These are phyloP conservation scores for Erythrocebus patas DNA, from an alignment of 2,113 vertebrate genomes.

Conservation along the genomic window DNA sequence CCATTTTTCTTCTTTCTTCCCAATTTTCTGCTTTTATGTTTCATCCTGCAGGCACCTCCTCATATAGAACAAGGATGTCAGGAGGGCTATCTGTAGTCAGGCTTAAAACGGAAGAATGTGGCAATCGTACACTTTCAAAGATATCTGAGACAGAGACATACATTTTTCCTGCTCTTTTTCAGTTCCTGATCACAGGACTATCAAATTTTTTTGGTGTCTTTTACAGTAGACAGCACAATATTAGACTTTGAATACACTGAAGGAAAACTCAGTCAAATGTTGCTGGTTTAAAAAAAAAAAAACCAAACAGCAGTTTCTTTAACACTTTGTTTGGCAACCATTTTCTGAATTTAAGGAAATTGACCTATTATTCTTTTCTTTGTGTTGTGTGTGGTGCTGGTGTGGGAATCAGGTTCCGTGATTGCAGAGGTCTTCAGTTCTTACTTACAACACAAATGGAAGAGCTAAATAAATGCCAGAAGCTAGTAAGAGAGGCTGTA, in stretches of 20 bases:
- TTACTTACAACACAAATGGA: conserved; percentile 93
- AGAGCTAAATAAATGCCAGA: conserved; percentile 93
- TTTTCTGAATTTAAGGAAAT: conserved; percentile 17
- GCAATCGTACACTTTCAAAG: neutral
- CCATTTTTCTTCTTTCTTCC: neutral
- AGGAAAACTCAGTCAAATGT: neutral
- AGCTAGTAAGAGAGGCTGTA: conserved; percentile 92
- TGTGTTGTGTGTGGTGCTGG: conserved; percentile 8
- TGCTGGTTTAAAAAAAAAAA: neutral
- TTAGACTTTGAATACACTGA: neutral
- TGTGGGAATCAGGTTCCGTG: conserved; percentile 88
- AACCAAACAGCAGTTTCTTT: neutral
- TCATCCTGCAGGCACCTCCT: neutral
- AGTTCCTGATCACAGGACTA: neutral
- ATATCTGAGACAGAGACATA: neutral
- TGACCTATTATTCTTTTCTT: neutral
- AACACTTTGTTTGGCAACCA: neutral
- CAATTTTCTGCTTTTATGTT: conserved; percentile 12
- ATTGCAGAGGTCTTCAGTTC: conserved; percentile 93
- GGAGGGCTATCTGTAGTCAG: neutral
- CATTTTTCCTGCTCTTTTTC: neutral
- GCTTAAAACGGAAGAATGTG: neutral
- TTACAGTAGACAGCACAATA: neutral
- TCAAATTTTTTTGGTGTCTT: neutral
- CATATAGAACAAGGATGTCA: neutral